phyloP scores from a whole-genome alignment of 2,888 invertebrate species.

The Xanthia togata region DNA sequence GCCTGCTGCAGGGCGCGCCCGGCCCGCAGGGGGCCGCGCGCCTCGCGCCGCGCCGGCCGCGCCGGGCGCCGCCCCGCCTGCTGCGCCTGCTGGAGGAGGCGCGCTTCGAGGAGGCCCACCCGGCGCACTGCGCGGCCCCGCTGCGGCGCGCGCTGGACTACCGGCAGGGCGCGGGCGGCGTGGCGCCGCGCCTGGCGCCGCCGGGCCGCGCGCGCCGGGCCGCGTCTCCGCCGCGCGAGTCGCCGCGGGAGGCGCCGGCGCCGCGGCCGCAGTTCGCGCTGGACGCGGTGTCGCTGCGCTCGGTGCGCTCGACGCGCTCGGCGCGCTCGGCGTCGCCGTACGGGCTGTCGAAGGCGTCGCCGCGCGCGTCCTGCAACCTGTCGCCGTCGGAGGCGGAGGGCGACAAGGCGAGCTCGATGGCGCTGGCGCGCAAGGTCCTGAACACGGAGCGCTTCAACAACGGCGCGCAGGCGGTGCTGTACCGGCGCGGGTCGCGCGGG shows the following conservation, averaged over 20 bases:
- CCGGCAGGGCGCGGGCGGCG: conserved; percentile 64
- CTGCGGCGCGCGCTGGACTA: conserved; percentile 60
- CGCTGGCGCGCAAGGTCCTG: conserved; percentile 75
- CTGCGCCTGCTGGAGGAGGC: conserved; percentile 59
- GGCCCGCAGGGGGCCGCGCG: conserved; percentile 49
- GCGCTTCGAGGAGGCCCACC: conserved; percentile 45
- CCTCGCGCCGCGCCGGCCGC: conserved; percentile 60
- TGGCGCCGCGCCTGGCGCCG: conserved; percentile 51
- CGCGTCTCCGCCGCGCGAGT: conserved; percentile 44
- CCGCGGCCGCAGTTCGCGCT: conserved; percentile 62
- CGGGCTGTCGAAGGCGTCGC: conserved; percentile 56
- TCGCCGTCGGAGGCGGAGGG: conserved; percentile 64
- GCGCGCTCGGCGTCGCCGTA: conserved; percentile 35
- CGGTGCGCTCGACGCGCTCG: conserved; percentile 54
- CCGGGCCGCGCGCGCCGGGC: conserved; percentile 52
- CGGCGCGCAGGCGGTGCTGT: conserved; percentile 80
- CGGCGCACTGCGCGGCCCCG: conserved; percentile 46
- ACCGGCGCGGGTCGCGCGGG: conserved; percentile 69
- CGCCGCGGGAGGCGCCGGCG: conserved; percentile 39
- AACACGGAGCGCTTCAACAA: conserved; percentile 78
- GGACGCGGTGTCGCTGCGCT: conserved; percentile 48
- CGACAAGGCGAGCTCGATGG: conserved; percentile 64
- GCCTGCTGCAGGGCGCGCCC: conserved; percentile 54
- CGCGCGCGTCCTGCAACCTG: conserved; percentile 66
- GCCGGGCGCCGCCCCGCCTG: conserved; percentile 40